phyloP scores from a whole-genome alignment of 1,140 invertebrate species.

The Ceratina japonica region DNA sequence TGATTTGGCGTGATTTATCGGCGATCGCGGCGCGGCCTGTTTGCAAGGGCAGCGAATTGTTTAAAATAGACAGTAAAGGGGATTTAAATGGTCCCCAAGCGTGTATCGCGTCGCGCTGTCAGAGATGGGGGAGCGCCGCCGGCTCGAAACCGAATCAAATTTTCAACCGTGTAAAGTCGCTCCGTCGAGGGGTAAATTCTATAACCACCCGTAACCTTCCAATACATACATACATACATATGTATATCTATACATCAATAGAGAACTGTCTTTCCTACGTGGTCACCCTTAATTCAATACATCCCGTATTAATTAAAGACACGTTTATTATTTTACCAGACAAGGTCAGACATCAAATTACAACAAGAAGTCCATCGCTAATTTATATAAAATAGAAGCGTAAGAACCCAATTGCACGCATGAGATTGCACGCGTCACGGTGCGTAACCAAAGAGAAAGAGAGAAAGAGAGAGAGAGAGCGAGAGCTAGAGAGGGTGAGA shows the following conservation, averaged over 20 bases:
- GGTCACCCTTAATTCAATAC: no score
- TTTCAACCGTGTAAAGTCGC: slow-evolving; percentile 69
- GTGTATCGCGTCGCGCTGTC: slow-evolving; percentile 49
- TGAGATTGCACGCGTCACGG: slow-evolving; percentile 25
- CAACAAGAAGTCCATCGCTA: background rate
- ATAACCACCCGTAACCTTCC: slow-evolving; percentile 42
- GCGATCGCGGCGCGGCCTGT: slow-evolving; percentile 28
- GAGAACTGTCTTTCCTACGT: no score
- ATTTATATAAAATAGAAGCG: background rate
- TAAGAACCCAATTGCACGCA: slow-evolving; percentile 37
- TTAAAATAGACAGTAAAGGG: slow-evolving; percentile 73
- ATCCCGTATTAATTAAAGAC: no score
- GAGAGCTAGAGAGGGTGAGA: no score
- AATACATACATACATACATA: background rate
- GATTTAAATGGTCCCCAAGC: slow-evolving; percentile 72
- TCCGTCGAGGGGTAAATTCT: slow-evolving; percentile 51
- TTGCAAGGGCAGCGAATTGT: slow-evolving; percentile 63
- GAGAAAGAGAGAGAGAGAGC: background rate
- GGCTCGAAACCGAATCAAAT: slow-evolving; percentile 73
- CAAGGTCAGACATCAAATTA: no score
- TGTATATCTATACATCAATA: background rate
- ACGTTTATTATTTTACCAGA: no score
- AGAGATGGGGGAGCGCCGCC: slow-evolving; percentile 53
- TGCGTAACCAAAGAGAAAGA: slow-evolving; percentile 25
- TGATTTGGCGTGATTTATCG: slow-evolving; percentile 47